Evolutionary conservation across 2,888 invertebrate genomes (phyloP).

Genomic region (Melanostoma scalare): DNA sequence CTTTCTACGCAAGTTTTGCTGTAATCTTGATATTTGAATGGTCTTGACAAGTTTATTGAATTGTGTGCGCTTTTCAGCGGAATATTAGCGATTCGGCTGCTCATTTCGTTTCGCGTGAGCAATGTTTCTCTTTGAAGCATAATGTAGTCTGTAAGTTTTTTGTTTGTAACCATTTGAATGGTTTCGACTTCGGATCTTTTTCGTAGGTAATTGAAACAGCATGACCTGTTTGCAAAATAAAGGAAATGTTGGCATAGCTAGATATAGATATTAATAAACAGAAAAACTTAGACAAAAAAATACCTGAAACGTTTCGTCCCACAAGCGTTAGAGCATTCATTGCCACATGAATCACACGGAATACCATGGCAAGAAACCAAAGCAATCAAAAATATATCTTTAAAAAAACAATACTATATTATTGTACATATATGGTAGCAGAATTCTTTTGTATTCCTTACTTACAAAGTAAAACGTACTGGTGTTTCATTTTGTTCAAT

Average conservation of each 20-base stretch:
- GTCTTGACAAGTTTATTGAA: too few species aligned
- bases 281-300: conserved; percentile 25
- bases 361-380: conserved; percentile 78
- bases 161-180: conserved; percentile 77
- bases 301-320: conserved; percentile 85
- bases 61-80: conserved; percentile 34
- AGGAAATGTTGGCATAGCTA: too few species aligned
- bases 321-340: conserved; percentile 85
- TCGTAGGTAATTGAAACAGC: conserved; percentile 87
- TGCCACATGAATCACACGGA: conserved; percentile 86
- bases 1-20: too few species aligned
- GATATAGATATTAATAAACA: too few species aligned
- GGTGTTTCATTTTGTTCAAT: conserved; percentile 26
- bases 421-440: background rate
- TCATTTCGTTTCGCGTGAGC: conserved; percentile 77
- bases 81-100: conserved; percentile 58
- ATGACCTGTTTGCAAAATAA: conserved; percentile 83
- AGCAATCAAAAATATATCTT: conserved; percentile 36
- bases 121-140: conserved; percentile 79
- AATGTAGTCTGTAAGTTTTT: conserved; percentile 79
- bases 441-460: background rate
- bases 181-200: conserved; percentile 82
- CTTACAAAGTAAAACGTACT: conserved; percentile 48
- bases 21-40: too few species aligned
- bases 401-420: conserved; percentile 5